Base-by-base conservation (phyloP, 2,797 vertebrate genomes). In the Tapera naevia region DNA sequence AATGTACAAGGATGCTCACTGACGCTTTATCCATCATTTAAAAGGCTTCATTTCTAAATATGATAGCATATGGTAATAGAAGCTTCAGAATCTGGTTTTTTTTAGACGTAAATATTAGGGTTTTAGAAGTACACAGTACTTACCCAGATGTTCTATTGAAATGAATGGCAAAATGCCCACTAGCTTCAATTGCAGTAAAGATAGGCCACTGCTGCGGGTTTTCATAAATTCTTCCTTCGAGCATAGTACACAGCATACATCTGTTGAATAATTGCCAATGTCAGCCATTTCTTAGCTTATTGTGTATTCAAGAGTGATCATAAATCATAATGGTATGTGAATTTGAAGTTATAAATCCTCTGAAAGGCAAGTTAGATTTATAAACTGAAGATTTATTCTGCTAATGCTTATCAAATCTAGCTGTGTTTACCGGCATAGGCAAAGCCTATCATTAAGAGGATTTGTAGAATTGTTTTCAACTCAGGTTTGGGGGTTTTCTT, bases 131-230 rank as follows among this genome's bases (percentile, higher is more conserved):
- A 6, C 21, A 54, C 2, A 64, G 13, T 41, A 60, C 93, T 95
- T 85, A 67, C 23, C 33, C 82, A 89, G 75, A 64, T 74, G 74
- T 86, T 88, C 80, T 46, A 50, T 9, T 89, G 41, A 96, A 91
- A 88, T 39, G 5, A 72, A 69, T 80, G 79, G 45, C 79, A 80
- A 89, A 78, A 30, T 65, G 28, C 80, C 61, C 54, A 53, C 41
- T 67, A 27, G 17, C 32, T 93, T 83, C 57, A 76, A 9, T 3
- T 14, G 60, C 25, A 91, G 28, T 39, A 37, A 81, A 81, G 51
- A 70, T 8, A 60, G 37, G 28, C 17, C 35, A 71, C 24, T 2
- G 0, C 41, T 46, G 33, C 71, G 41, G 13, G 12, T 19, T 88
- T 92, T 80, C 24, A 48, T 66, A 33, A 80, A 85, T 69, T 80